Conservation (phyloP, 2,113 vertebrate genomes). For the Corydoras sp. region DNA sequence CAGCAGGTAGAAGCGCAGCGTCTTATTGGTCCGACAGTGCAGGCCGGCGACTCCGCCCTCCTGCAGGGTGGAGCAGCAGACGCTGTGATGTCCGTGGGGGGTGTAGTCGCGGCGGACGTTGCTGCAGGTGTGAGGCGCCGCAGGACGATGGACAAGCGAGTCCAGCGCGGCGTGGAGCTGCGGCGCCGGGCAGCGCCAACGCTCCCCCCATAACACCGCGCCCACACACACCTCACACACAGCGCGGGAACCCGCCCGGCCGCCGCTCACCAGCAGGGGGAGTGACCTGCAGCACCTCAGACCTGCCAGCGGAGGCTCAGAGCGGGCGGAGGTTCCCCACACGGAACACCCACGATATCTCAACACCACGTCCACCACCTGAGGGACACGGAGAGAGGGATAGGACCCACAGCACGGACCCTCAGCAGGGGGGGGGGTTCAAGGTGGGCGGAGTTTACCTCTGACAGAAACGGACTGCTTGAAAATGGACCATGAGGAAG, state of each 20-base stretch:
- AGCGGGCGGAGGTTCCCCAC: neutral
- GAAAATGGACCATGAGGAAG: slow-evolving; percentile 80
- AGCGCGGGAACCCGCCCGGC: slow-evolving; percentile 53
- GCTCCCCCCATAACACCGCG: neutral
- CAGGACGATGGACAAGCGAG: slow-evolving; percentile 58
- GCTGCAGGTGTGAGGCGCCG: slow-evolving; percentile 64
- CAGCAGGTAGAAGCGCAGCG: slow-evolving; percentile 87
- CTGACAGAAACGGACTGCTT: slow-evolving; percentile 67
- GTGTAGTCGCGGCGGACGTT: slow-evolving; percentile 77
- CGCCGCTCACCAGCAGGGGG: slow-evolving; percentile 52
- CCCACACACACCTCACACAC: slow-evolving; percentile 84
- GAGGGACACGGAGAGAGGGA: slow-evolving; percentile 15
- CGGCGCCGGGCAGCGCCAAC: slow-evolving; percentile 59
- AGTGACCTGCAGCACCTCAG: slow-evolving; percentile 80
- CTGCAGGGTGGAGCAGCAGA: slow-evolving; percentile 71
- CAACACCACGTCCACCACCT: slow-evolving; percentile 85
- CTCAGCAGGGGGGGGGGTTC: too few relatives aligned
- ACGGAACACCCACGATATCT: slow-evolving; percentile 81
- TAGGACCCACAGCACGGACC: neutral
- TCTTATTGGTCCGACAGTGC: slow-evolving; percentile 89
- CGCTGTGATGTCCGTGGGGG: slow-evolving; percentile 78
- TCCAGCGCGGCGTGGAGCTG: slow-evolving; percentile 70
- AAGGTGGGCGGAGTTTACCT: slow-evolving; percentile 67
- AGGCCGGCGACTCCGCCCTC: slow-evolving; percentile 73
- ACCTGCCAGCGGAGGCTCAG: neutral